Base-by-base conservation (phyloP, 1,140 invertebrate species). In the Cherax destructor region DNA sequence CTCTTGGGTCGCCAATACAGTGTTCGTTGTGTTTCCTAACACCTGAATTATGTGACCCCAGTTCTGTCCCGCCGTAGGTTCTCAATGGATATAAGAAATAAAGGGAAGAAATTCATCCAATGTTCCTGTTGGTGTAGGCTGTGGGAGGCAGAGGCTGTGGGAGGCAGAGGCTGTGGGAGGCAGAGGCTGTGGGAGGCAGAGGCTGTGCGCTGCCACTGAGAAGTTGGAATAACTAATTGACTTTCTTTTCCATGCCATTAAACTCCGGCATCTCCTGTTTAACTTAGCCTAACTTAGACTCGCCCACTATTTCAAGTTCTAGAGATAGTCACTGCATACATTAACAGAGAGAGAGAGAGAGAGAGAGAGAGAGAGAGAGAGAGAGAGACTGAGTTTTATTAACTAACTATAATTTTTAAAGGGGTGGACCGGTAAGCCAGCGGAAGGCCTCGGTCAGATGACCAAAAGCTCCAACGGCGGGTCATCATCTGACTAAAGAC, bases 231-330 rank as follows among this genome's bases (percentile, higher is more conserved):
- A 74, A 86, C 83, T 86, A 86, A 86, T 86, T 74, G 83, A 86
- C 83, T 76, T 85, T 86, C 83, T 86, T 86, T 86, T 86, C 83
- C 83, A 65, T 77, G 83, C 83, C 83, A 86, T 86, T 86, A 86
- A 86, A 86, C 83, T 86, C 83, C 83, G 74, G 47, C 72, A 52
- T 86, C 83, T 21, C 72, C 83, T 86, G 83, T 86, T 86, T 86
- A 86, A 86, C 83, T 86, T 86, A 49, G 41, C 56, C 50, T 79
- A 79, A 79, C 77, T 79, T 50, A 78, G 52, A 30, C 59, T 77
- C 47, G 83, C 83, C 9, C 83, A 49, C 76, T 76, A 76, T n/a
- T 41, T 76, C 83, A 86, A 86, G 69, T 86, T 86, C 41, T 76
- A 74, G 47, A 74, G 69, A 47, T 50, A 16, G 24, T 52, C 83